Evolutionary conservation across 2,113 vertebrate species (phyloP).

Genomic region (Corydoras sp.): DNA sequence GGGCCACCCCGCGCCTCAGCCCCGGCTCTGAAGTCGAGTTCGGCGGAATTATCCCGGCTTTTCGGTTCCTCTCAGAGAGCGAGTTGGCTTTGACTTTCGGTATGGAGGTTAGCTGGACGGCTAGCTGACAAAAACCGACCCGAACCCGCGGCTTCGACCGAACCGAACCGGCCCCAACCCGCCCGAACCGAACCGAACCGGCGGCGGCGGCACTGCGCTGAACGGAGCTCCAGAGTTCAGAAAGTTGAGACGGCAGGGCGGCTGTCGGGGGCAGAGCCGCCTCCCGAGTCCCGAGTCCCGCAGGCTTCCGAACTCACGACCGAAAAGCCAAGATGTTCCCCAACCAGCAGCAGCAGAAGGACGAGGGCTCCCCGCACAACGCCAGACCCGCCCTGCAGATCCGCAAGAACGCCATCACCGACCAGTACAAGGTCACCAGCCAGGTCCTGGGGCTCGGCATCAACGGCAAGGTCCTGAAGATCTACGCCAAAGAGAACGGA

Average conservation of each 20-base stretch:
- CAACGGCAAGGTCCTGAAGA: constrained; percentile 91
- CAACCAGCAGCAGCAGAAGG: constrained; percentile 55
- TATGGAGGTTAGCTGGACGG: constrained; percentile 46
- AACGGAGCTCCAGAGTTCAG: no score
- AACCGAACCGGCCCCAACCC: neutral
- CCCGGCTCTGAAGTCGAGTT: no score
- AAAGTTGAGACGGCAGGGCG: no score
- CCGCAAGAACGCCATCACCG: constrained; percentile 88
- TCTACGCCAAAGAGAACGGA: constrained; percentile 81
- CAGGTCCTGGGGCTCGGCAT: constrained; percentile 91
- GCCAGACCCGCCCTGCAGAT: constrained; percentile 75
- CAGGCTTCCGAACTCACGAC: no score
- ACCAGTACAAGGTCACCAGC: constrained; percentile 92
- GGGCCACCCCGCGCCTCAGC: no score
- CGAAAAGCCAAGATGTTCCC: constrained; percentile 52
- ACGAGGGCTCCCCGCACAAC: constrained; percentile 35
- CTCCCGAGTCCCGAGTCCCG: no score
- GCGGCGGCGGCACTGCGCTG: no score
- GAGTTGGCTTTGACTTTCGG: constrained; percentile 27
- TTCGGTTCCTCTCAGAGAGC: neutral
- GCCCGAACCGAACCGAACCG: neutral
- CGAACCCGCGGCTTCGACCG: neutral
- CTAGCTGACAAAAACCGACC: constrained; percentile 31
- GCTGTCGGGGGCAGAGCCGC: no score
- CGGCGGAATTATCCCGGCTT: no score